Evolutionary conservation across 2,888 invertebrate species (phyloP), one percentile per base, ranked within the genome.

Genomic region (Myopa tessellatipennis): DNA sequence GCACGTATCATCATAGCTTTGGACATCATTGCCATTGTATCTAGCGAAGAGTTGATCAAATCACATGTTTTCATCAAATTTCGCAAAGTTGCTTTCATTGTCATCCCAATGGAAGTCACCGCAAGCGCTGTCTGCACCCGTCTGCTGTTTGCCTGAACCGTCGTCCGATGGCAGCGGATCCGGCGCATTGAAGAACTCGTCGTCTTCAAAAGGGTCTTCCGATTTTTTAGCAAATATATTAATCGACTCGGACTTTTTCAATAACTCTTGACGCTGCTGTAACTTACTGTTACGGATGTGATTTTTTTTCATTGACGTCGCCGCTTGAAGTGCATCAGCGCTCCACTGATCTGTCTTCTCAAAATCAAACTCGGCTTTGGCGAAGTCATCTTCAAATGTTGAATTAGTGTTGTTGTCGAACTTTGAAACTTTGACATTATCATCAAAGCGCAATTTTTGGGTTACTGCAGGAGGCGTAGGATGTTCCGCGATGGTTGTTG

Each of bases 141-240:
- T 77, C 38, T 65, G 65, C 36, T 36, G 34, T 16, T 65, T 65
- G 14, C 16, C 34, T 4, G 16, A 10, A 4, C 34, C 65, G 8
- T 65, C 65, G 14, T 36, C 65, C 65, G 38, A 65, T 38, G 65
- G 5, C 12, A 65, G 38, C 38, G 65, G 38, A 8, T 70, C 52
- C 10, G 85, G 86, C 36, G 86, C 86, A 76, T 92, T 93, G 86
- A 97, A 97, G 89, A 96, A 96, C 82, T 96, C 95, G 83, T 95
- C 95, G 75, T 95, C 95, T 82, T 96, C 96, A 85, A 97, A 97
- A 1, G 97, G 97, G 90, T 97, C 96, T 88, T 96, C 96, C 68
- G 92, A 92, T 85, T 95, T 95, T 73, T 95, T 92, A 5, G 94
- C 94, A 90, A 97, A 97, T 84, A 97, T 97, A 88, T 96, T 96